Evolutionary conservation across 2,797 vertebrate species (phyloP).

Genomic region (Iguana delicatissima): DNA sequence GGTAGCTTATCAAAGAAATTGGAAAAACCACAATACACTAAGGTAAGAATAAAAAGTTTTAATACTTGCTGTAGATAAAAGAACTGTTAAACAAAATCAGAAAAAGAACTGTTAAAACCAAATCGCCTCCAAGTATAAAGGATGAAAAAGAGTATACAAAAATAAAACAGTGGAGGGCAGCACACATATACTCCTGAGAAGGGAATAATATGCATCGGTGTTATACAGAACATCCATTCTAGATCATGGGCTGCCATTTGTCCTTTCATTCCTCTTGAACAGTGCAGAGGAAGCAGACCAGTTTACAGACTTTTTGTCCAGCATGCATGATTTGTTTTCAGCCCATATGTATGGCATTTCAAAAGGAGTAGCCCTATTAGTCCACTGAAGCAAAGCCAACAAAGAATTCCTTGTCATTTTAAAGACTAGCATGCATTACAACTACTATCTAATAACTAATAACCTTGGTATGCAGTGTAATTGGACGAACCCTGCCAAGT

Average conservation of each 20-base stretch:
- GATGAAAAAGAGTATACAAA: too few relatives aligned
- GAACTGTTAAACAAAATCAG: too few relatives aligned
- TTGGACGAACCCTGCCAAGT: too few relatives aligned
- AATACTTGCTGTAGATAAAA: too few relatives aligned
- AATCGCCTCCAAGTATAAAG: too few relatives aligned
- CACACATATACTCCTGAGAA: not conserved
- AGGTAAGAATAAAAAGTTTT: too few relatives aligned
- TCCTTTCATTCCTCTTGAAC: not conserved
- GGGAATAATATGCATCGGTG: not conserved
- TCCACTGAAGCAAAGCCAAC: too few relatives aligned
- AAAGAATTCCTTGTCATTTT: not conserved
- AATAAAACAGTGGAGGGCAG: too few relatives aligned
- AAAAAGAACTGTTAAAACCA: too few relatives aligned
- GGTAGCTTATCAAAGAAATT: too few relatives aligned
- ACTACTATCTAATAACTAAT: not conserved
- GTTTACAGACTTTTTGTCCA: not conserved
- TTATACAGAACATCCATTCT: not conserved
- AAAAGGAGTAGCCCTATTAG: too few relatives aligned
- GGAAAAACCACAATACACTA: too few relatives aligned
- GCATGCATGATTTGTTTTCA: not conserved
- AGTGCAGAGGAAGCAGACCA: not conserved
- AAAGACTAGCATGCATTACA: not conserved
- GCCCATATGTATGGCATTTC: not conserved
- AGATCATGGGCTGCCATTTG: not conserved
- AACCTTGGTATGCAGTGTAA: not conserved